Conservation (phyloP, 2,797 vertebrate species). For the Sebastes taczanowskii region DNA sequence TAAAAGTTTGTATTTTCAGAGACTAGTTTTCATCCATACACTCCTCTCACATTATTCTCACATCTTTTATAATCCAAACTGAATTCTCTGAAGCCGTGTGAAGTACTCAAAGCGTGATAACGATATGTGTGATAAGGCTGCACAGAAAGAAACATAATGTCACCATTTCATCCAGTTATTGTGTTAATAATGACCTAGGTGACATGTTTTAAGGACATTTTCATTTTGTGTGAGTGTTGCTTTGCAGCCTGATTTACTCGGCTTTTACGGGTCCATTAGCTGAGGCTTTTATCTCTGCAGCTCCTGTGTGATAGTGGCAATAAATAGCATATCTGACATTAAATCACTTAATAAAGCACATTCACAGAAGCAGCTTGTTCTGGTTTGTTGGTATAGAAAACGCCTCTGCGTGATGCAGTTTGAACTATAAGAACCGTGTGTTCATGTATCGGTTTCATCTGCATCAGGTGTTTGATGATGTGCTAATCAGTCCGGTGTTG, state of each 20-base stretch:
- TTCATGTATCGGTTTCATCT: too few relatives aligned
- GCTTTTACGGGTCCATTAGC: slow-evolving; percentile 48
- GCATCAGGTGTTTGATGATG: not conserved
- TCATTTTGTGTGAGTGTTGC: not conserved
- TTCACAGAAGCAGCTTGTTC: not conserved
- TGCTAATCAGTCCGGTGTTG: not conserved
- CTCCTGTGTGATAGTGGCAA: slow-evolving; percentile 4
- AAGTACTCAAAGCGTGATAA: not conserved
- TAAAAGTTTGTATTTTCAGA: slow-evolving; percentile 7
- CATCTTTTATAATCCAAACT: not conserved
- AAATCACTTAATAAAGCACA: slow-evolving; percentile 9
- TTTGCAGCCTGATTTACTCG: slow-evolving; percentile 30
- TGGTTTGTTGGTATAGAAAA: not conserved
- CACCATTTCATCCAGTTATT: not conserved
- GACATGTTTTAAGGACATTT: slow-evolving; percentile 2
- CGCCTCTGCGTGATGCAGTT: not conserved
- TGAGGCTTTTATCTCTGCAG: slow-evolving; percentile 42
- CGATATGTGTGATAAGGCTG: not conserved
- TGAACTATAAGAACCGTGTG: not conserved
- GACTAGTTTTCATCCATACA: not conserved
- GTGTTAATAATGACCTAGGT: not conserved
- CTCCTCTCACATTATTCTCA: not conserved
- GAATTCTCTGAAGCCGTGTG: not conserved
- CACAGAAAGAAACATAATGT: not conserved
- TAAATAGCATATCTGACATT: slow-evolving; percentile 25